phyloP scores from a whole-genome alignment of 92 coral and sea anemone species.

The Montipora capitata region DNA sequence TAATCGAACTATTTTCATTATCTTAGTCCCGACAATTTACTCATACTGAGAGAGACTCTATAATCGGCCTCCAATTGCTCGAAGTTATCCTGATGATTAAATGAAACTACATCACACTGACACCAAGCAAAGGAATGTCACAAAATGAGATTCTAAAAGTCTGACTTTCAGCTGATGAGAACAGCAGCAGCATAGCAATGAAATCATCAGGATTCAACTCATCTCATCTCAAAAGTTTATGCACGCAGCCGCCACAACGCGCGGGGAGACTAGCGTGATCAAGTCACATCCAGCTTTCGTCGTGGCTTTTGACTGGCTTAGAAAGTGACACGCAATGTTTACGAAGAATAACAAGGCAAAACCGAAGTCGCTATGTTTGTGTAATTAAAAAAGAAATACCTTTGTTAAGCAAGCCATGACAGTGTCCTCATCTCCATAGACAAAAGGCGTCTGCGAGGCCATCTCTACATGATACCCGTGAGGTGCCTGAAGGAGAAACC shows the following conservation, averaged over 20 bases:
- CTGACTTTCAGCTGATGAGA: too few relatives aligned
- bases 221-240: too few relatives aligned
- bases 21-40: too few relatives aligned
- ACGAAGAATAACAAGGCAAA: not conserved
- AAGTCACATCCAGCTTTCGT: not conserved
- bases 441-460: slow-evolving; percentile 97
- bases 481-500: slow-evolving; percentile 96
- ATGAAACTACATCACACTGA: too few relatives aligned
- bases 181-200: too few relatives aligned
- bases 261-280: not conserved
- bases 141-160: too few relatives aligned
- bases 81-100: too few relatives aligned
- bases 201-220: too few relatives aligned
- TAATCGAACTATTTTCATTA: too few relatives aligned
- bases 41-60: not conserved
- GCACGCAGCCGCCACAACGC: too few relatives aligned
- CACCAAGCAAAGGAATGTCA: too few relatives aligned
- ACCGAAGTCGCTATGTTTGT: not conserved
- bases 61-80: not conserved
- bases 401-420: slow-evolving; percentile 95
- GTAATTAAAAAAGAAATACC: slow-evolving; percentile 55
- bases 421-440: slow-evolving; percentile 97
- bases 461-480: slow-evolving; percentile 94
- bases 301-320: not conserved
- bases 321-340: not conserved